Base-by-base conservation (phyloP, 2,888 invertebrate genomes). In the Drosophila seclusa region DNA sequence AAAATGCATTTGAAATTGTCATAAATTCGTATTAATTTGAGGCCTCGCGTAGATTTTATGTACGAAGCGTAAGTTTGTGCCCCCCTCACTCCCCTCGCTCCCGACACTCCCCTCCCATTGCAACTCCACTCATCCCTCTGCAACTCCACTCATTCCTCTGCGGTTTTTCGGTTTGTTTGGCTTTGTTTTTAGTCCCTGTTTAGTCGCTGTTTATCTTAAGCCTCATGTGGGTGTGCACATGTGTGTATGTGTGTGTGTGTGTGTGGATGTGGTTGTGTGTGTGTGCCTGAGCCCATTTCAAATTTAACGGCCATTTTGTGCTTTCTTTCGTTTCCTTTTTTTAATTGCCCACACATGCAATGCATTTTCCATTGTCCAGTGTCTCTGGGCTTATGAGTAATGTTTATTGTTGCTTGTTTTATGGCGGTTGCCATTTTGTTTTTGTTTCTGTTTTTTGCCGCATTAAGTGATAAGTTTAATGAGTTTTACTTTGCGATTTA, bases 21-120 rank as follows among this genome's bases (percentile, higher is more conserved):
- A 81, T 81, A 81, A 81, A 81, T 82, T 83, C 82, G 81, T 83
- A 82, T 82, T 82, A 83, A 82, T 83, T 83, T 82, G 75, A 80
- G 72, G 68, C 68, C 60, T 55, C 60, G 76, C 80, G 64, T 83
- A 76, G 80, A 70, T 83, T 83, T 81, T 80, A 83, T 81, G 58
- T 82, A 54, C 45, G 49, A 49, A 18, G 40, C 61, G 57, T 59
- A 69, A 74, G 63, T 76, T 76, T 64, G 58, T 29, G 53, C 42
- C 7, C 10, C 40, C n/a, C 0, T 8, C 18, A 16, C n/a, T 18
- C 18, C 27, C 16, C 48, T 11, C 27, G 4, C 1, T 18, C 18
- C 4, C 21, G 24, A 18, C 8, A 10, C 18, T 1, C 11, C 45
- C 2, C 11, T 4, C 21, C n/a, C n/a, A n/a, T n/a, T n/a, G n/a